These are phyloP conservation scores for Nettapus auritus DNA, from an alignment of 2,113 vertebrate genomes.

Conservation along the genomic window DNA sequence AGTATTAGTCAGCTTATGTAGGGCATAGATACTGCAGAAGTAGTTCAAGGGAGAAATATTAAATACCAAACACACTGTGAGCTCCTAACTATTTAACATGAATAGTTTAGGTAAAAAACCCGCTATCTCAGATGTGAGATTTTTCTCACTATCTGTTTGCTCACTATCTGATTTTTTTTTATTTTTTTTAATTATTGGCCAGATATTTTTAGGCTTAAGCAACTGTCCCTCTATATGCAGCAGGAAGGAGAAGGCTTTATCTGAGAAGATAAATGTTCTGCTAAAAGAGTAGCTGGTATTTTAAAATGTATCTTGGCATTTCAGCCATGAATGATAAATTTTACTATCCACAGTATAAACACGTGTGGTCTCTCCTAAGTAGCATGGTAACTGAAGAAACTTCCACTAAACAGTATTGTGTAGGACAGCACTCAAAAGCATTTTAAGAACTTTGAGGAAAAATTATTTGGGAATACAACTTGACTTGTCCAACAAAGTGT, in stretches of 20 bases:
- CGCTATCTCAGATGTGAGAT: not conserved
- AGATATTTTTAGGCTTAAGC: slow-evolving; percentile 7
- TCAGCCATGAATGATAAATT: not conserved
- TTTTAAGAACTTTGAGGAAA: not conserved
- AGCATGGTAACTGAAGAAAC: not conserved
- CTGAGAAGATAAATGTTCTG: not conserved
- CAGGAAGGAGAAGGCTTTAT: not conserved
- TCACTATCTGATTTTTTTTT: not conserved
- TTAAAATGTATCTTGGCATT: not conserved
- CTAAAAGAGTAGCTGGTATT: not conserved
- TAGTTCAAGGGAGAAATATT: slow-evolving; percentile 41
- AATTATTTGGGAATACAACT: not conserved
- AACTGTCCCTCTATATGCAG: not conserved
- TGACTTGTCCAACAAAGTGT: not conserved
- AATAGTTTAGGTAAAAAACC: not conserved
- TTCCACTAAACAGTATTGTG: not conserved
- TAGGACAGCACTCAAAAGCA: not conserved
- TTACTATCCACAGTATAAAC: not conserved
- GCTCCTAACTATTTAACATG: not conserved
- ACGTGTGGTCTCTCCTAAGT: not conserved
- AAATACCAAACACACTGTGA: slow-evolving; percentile 5
- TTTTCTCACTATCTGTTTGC: not conserved
- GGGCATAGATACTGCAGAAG: slow-evolving; percentile 37
- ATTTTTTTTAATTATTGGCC: not conserved
- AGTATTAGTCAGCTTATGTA: slow-evolving; percentile 67